Evolutionary conservation across 2,797 vertebrate genomes (phyloP), one percentile per base, ranked within the genome.

Genomic region (Botia kubotai): DNA sequence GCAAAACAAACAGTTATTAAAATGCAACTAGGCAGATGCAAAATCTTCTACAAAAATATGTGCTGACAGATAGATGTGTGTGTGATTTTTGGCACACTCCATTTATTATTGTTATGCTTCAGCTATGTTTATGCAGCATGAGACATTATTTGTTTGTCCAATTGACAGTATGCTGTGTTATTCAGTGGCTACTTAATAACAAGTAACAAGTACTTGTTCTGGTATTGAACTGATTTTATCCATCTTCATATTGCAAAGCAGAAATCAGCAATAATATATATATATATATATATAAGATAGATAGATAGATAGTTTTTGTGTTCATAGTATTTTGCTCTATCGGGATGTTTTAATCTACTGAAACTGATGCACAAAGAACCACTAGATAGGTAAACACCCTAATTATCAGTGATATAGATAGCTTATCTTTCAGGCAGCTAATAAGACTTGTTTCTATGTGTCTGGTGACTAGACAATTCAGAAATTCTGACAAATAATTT

Each of bases 191-290:
- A 33, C 33, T 33, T 33, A 33, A 33, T 33, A 33, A 33, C 33
- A 5, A 33, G 33, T 33, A 33, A 33, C 33, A 5, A 33, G 33
- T 33, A 33, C 33, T 19, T 10, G 21, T 58, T 21, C 11, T 36
- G 11, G 26, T 36, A 36, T 52, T 52, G 23, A 50, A 29, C 23
- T n/a, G 23, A 33, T 2, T 12, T 62, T 46, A n/a, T 13, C 11
- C 14, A 39, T 69, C 23, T 50, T 69, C 21, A 69, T 21, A 48
- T 14, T 8, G 19, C 10, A 23, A 36, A 36, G 33, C n/a, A 68
- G 19, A 68, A 68, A 68, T 48, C n/a, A 48, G 43, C 39, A 48
- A 69, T 69, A n/a, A 69, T 43, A 26, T 26, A 26, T 43, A 43
- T 43, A 43, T 43, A 43, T 36, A 36, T 36, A 36, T 36, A 36